Evolutionary conservation across 1,140 invertebrate genomes (phyloP), one percentile per base, ranked within the genome.

Genomic region (Zaprionus capensis): DNA sequence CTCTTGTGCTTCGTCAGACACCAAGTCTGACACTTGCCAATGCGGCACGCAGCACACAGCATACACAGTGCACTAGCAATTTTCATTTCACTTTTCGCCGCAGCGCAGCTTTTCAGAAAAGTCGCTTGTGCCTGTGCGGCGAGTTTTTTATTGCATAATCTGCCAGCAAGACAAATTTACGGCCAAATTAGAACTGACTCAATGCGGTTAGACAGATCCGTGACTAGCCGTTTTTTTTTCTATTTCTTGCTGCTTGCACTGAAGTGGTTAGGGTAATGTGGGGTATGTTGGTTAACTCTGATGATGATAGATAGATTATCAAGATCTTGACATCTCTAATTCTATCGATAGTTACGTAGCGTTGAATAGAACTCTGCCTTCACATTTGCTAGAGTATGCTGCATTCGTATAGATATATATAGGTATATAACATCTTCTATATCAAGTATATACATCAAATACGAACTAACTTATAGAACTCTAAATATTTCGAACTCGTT

Each of bases 171-270:
- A 87, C 84, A 87, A 86, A 86, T 86, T 86, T 86, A 87, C 82
- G 71, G 83, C 72, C 83, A 86, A 88, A 86, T 88, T 88, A 86
- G 83, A 86, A 86, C 77, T 80, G 84, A 78, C 83, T 81, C 76
- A 74, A 81, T 74, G 82, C 73, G 70, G 72, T 71, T 80, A 80
- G 70, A 58, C 67, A 53, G 59, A 63, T 28, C 51, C 83, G 77
- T 86, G 80, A 83, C 82, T 86, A 76, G 83, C 80, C 65, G 53
- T 79, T 85, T 68, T 57, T 20, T 51, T 41, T 41, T 1, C 41
- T 44, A 34, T 11, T 44, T n/a, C 6, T 46, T 46, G 41, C 41
- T 51, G 20, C 17, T 72, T 70, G 26, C 36, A 20, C 58, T 12
- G n/a, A 17, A 22, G 15, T 31, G 34, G 53, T 26, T 46, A 74